These are phyloP conservation scores for Elaphurus davidianus DNA, from an alignment of 2,113 vertebrate genomes.

Conservation along the genomic window DNA sequence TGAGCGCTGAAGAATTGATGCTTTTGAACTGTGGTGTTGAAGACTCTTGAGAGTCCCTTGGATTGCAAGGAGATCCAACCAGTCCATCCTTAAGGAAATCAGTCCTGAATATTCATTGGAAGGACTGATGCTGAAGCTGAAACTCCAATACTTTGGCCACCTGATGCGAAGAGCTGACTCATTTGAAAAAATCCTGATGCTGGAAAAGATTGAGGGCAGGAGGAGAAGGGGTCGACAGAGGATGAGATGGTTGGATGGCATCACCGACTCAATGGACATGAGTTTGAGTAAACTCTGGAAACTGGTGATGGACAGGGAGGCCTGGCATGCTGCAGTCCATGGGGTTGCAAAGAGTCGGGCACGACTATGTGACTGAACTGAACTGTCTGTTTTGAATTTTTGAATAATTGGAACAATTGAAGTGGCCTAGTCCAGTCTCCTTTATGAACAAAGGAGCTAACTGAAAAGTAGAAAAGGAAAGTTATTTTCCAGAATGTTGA, in stretches of 20 bases:
- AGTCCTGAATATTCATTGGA: background rate
- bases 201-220: background rate
- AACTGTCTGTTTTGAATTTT: background rate
- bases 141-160: background rate
- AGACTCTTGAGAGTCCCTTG: background rate
- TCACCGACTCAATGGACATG: background rate
- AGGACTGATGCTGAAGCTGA: background rate
- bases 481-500: background rate
- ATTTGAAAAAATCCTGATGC: background rate
- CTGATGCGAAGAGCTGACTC: background rate
- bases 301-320: background rate
- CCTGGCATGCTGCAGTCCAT: background rate
- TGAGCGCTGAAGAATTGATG: background rate
- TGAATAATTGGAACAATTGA: too few species aligned
- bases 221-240: rapidly evolving
- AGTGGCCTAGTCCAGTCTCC: background rate
- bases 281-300: background rate
- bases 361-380: rapidly evolving
- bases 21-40: background rate
- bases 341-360: background rate
- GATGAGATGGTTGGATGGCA: background rate
- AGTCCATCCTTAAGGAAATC: background rate
- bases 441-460: background rate
- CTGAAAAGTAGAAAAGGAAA: background rate
- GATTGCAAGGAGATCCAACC: background rate